These are phyloP conservation scores for Caloenas nicobarica DNA, from an alignment of 2,113 vertebrate genomes.

Conservation along the genomic window DNA sequence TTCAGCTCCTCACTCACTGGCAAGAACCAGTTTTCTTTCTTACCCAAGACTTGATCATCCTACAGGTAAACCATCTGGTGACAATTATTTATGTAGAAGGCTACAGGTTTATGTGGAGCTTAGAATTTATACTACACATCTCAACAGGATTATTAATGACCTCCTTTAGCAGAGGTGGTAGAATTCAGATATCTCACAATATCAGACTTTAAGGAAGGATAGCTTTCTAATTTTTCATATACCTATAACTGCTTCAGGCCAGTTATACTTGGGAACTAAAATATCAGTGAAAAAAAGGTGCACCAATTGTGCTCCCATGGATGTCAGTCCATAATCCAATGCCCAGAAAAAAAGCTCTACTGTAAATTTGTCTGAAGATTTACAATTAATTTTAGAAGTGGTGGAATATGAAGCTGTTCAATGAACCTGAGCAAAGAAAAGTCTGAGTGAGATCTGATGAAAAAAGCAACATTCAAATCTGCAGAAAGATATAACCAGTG, in stretches of 20 bases:
- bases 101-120: background rate
- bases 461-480: background rate
- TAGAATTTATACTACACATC: background rate
- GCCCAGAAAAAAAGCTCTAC: background rate
- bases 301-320: background rate
- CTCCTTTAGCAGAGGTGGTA: background rate
- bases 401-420: background rate
- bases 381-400: background rate
- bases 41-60: background rate
- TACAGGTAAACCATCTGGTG: background rate
- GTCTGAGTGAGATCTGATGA: background rate
- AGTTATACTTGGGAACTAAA: background rate
- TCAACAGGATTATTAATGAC: background rate
- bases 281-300: background rate
- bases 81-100: background rate
- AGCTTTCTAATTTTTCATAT: background rate
- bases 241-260: background rate
- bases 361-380: background rate
- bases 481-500: background rate
- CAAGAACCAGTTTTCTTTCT: background rate
- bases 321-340: background rate
- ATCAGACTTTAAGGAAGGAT: background rate
- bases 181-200: background rate
- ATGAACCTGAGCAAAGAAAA: background rate
- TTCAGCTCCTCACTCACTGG: background rate